Evolutionary conservation across 2,797 vertebrate genomes (phyloP).

Genomic region (Silurus lanzhouensis): DNA sequence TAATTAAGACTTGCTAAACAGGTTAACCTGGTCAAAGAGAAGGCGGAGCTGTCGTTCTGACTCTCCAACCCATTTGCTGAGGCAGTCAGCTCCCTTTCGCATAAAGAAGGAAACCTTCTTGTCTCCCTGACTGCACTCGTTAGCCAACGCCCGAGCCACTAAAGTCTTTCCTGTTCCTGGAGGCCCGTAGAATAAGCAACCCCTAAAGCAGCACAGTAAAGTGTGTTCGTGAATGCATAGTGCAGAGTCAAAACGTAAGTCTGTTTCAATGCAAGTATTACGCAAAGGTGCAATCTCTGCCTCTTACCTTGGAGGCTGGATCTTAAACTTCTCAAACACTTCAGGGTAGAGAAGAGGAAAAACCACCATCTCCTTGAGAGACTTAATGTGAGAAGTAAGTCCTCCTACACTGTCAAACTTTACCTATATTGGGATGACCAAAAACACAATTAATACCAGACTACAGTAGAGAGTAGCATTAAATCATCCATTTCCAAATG

Average conservation of each 20-base stretch:
- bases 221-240: neutral
- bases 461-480: neutral
- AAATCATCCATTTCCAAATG: neutral
- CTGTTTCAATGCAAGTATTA: slow-evolving; percentile 45
- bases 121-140: slow-evolving; percentile 96
- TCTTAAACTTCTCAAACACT: slow-evolving; percentile 98
- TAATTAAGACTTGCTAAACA: neutral
- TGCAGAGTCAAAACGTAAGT: neutral
- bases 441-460: neutral
- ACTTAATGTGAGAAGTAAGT: slow-evolving; percentile 92
- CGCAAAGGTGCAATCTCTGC: slow-evolving; percentile 53
- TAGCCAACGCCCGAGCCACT: slow-evolving; percentile 95
- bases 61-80: slow-evolving; percentile 99
- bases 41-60: slow-evolving; percentile 97
- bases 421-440: slow-evolving; percentile 73
- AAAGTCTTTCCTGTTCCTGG: slow-evolving; percentile 98
- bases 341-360: slow-evolving; percentile 97
- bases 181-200: slow-evolving; percentile 97
- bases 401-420: slow-evolving; percentile 94
- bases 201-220: slow-evolving; percentile 72
- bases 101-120: slow-evolving; percentile 98
- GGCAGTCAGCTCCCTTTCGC: slow-evolving; percentile 99
- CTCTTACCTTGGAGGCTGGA: slow-evolving; percentile 94
- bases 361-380: slow-evolving; percentile 98
- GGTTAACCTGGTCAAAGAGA: slow-evolving; percentile 95